Evolutionary conservation across 1,140 invertebrate species (phyloP).

Genomic region (Hycleus cichorii): DNA sequence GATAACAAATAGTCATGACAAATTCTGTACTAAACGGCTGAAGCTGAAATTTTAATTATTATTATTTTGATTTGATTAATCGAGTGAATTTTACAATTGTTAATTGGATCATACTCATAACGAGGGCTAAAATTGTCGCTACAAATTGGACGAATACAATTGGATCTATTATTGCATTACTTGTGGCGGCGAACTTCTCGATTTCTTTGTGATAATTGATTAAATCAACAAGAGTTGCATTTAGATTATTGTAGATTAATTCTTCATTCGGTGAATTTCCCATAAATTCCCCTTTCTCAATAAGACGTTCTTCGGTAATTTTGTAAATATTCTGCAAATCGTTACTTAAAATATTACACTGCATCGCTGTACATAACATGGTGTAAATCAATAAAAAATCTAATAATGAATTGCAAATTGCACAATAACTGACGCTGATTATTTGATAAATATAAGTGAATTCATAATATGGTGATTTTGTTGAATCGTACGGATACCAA

Average conservation of each 20-base stretch:
- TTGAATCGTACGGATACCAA: conserved; percentile 3
- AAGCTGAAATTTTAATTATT: neutral
- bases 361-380: neutral
- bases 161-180: no score
- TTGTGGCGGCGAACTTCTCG: no score
- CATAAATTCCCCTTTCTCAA: no score
- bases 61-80: neutral
- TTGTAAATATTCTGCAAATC: neutral
- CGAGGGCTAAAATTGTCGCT: neutral
- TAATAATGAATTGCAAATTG: neutral
- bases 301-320: no score
- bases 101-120: neutral
- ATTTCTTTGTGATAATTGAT: no score
- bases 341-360: conserved; percentile 1
- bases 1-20: neutral
- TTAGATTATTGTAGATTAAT: no score
- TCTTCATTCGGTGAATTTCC: no score
- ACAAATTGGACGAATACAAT: no score
- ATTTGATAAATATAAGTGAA: conserved; percentile 4
- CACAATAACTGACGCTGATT: neutral
- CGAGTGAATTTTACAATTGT: conserved; percentile 1
- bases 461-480: conserved; percentile 1
- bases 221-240: no score
- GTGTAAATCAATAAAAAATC: neutral
- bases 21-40: neutral